Evolutionary conservation across 2,113 vertebrate genomes (phyloP), one percentile per base, ranked within the genome.

Genomic region (Puma concolor): DNA sequence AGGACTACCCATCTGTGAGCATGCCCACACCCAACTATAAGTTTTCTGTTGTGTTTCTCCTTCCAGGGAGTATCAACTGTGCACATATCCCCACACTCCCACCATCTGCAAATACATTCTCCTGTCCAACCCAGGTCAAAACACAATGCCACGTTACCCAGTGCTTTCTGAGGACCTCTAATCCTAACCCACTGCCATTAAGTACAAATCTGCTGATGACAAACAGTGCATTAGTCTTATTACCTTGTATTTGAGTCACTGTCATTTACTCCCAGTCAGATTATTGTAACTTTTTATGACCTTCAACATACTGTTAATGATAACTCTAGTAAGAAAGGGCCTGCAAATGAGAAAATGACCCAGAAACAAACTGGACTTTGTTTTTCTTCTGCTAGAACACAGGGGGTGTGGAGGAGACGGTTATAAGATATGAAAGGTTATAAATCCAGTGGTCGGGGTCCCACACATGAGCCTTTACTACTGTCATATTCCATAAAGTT

Each of bases 301-400:
- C 64, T 97, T 94, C 44, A 90, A 74, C 29, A 87, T 41, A 96
- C 23, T 95, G 48, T 86, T 92, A 88, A 91, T 91, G 64, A 90
- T 88, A 96, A 95, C 29, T 93, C 66, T 95, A 88, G 76, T 93
- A 93, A 95, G 54, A 93, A 60, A 90, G n/a, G 69, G 11, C 33
- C 31, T 96, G 3, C 94, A 91, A 95, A 95, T 33, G 95, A 97
- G 64, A 86, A 97, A 96, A 96, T 71, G 48, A 87, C 16, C 25
- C 54, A 54, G 80, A 81, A 89, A 90, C 57, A 96, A 92, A 95
- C 2, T 69, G 29, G n/a, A 86, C 84, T 92, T 85, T 72, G n/a
- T 93, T 96, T 96, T n/a, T 94, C 50, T 93, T 87, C 74, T 91
- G 80, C 50, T 96, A 23, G 50, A 94, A 95, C n/a, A 88, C 31